Evolutionary conservation across 2,888 invertebrate species (phyloP), one percentile per base, ranked within the genome.

Genomic region (Drosophila nigritarsus): DNA sequence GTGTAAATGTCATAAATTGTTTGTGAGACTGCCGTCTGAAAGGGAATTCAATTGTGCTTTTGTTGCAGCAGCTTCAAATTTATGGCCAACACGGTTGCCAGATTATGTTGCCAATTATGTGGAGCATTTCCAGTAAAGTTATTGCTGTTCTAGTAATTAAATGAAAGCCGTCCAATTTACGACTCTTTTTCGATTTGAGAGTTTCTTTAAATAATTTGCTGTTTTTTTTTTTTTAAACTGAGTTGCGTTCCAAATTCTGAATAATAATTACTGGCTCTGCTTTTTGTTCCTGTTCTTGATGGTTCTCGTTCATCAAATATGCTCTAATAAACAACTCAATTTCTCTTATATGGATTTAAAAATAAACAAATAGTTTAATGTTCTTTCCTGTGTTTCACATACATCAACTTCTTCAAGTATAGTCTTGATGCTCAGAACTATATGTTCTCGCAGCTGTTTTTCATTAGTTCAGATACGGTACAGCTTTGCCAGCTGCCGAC

Each of bases 1-100:
- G 20, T 50, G 34, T 29, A 67, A 88, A 50, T 63, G 15, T 65
- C 55, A 55, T 54, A 62, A 83, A 63, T 71, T 32, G 30, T 32
- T 80, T 42, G 24, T 20, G 30, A n/a, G 51, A 36, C 30, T 42
- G 40, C 13, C 24, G n/a, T 49, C 42, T 40, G 15, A 11, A 6
- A n/a, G 54, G 48, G 40, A 42, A 50, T 54, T 66, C 36, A 61
- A 75, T 75, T 75, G 11, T 27, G 54, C 9, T 62, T 66, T 66
- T 29, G 36, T 42, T 50, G 18, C 45, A 55, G 15, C 30, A 34
- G 36, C n/a, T 30, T 3, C 6, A 27, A 59, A 27, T 32, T 40
- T 24, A 59, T 50, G 13, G 27, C 9, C 24, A 49, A 27, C 50
- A 15, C 13, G 18, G 11, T 49, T 59, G 40, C 9, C 15, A 29